A percentile compares a stretch with the other conserved stretches of the same genome.
phyloP scores from a whole-genome alignment of 2,113 vertebrate genomes.

The Entelurus aequoreus region DNA sequence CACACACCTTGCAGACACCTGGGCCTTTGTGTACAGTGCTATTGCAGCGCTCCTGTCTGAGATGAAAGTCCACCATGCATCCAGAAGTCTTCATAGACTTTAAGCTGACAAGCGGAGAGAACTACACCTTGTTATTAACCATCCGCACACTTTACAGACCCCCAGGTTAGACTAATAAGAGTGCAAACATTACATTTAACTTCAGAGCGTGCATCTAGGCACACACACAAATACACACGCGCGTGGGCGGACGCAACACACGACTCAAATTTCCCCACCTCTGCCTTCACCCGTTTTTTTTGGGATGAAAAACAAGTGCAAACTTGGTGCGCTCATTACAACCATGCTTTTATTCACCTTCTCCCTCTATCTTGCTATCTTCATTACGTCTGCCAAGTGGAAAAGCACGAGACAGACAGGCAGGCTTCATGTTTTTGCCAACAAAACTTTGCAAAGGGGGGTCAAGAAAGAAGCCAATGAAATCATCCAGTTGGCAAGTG shows the following conservation, averaged over 20 bases:
- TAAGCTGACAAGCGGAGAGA: constrained; percentile 64
- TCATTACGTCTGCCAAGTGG: constrained; percentile 15
- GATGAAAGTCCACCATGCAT: constrained; percentile 68
- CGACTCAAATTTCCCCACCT: not conserved
- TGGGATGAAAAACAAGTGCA: constrained; percentile 70
- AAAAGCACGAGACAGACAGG: not conserved
- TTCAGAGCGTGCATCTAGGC: constrained; percentile 66
- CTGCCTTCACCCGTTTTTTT: constrained; percentile 15
- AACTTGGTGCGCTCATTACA: constrained; percentile 68
- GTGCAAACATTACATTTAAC: constrained; percentile 61
- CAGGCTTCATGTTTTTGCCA: not conserved
- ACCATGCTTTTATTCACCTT: constrained; percentile 45
- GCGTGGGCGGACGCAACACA: not conserved
- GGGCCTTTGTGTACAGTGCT: constrained; percentile 63
- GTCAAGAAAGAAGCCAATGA: not conserved
- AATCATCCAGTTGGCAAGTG: not conserved
- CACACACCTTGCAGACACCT: constrained; percentile 57
- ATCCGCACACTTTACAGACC: constrained; percentile 66
- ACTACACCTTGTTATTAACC: constrained; percentile 71
- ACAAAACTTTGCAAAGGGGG: not conserved
- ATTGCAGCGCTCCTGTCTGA: constrained; percentile 53
- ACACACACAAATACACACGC: constrained; percentile 42
- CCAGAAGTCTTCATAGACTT: constrained; percentile 65
- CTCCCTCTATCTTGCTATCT: constrained; percentile 38
- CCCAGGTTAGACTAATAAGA: constrained; percentile 71